Evolutionary conservation across 1,140 invertebrate species (phyloP).

Genomic region (Brachionus rotundiformis): DNA sequence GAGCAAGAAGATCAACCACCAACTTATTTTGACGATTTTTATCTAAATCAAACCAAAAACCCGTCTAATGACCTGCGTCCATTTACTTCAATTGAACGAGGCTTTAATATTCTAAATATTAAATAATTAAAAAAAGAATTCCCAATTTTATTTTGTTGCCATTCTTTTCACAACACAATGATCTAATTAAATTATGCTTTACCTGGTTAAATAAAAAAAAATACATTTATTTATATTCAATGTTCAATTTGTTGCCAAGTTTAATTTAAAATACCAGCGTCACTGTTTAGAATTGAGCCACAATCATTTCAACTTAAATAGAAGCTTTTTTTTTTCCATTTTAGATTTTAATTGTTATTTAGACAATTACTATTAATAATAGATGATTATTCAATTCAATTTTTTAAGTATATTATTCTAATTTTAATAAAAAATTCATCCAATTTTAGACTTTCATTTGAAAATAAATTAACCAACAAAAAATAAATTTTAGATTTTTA

Average conservation of each 20-base stretch:
- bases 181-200: slow-evolving; percentile 9
- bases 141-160: background rate
- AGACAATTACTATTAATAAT: background rate
- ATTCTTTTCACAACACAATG: background rate
- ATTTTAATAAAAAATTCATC: background rate
- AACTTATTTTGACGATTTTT: background rate
- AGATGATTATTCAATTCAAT: background rate
- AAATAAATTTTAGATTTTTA: background rate
- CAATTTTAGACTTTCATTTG: slow-evolving; percentile 8
- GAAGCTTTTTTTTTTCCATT: background rate
- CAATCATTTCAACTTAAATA: background rate
- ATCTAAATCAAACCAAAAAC: background rate
- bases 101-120: slow-evolving; percentile 10
- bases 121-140: background rate
- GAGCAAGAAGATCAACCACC: slow-evolving; percentile 17
- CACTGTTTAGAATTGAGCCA: background rate
- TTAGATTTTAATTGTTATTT: background rate
- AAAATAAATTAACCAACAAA: background rate
- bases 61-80: background rate
- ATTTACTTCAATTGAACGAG: background rate
- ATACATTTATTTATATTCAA: too few species aligned
- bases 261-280: background rate
- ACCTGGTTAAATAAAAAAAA: too few species aligned
- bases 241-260: background rate
- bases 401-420: background rate